These are phyloP conservation scores for Dolichomitus sp. DNA, from an alignment of 2,888 invertebrate species.

Conservation along the genomic window DNA sequence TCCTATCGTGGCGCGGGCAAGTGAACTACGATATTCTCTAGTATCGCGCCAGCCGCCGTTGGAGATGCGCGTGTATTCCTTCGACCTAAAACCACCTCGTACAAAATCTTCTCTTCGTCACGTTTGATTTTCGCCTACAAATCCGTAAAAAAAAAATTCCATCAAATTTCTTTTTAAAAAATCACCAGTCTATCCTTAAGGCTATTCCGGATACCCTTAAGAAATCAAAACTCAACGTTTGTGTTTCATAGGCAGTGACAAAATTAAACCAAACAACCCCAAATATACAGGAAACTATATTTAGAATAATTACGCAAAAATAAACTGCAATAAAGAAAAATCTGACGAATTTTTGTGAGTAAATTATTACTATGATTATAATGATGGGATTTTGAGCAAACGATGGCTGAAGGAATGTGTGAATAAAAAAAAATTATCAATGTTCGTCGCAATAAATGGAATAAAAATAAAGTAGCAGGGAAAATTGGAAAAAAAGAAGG, in stretches of 20 bases:
- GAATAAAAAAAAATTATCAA: not conserved
- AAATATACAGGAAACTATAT: not conserved
- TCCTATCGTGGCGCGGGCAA: slow-evolving; percentile 59
- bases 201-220: not conserved
- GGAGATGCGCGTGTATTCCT: slow-evolving; percentile 73
- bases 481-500: not conserved
- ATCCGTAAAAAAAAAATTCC: not conserved
- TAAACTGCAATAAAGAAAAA: slow-evolving; percentile 3
- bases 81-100: slow-evolving; percentile 29
- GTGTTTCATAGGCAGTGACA: not conserved
- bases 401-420: not conserved
- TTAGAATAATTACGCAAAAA: not conserved
- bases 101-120: slow-evolving; percentile 27
- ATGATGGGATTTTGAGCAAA: not conserved
- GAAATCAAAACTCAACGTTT: not conserved
- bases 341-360: not conserved
- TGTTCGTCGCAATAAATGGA: not conserved
- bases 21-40: slow-evolving; percentile 76
- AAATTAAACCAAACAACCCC: not conserved
- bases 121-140: slow-evolving; percentile 13
- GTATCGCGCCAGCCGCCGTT: slow-evolving; percentile 83
- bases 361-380: not conserved
- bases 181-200: not conserved
- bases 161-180: not conserved
- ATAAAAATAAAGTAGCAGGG: not conserved